Percentiles rank a stretch among this genome's conserved stretches.
Evolutionary conservation across 1,140 invertebrate species (phyloP).

Genomic region (Drosophila kikkawai): DNA sequence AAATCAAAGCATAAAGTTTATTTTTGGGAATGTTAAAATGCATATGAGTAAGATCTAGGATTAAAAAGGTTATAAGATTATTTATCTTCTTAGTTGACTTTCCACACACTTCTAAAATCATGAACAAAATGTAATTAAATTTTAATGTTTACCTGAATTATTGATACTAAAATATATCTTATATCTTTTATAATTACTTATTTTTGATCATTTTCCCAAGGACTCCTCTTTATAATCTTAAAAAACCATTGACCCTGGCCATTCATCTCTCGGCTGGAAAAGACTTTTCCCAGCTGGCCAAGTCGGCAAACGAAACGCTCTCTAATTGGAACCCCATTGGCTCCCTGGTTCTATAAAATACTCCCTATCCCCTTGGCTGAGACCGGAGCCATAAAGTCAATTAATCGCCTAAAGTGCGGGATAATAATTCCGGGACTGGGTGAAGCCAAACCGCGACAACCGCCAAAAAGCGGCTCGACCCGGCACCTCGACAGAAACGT

Average conservation of each 20-base stretch:
- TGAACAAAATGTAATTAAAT: not conserved
- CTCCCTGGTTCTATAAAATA: slow-evolving; percentile 20
- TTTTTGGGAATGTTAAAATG: not conserved
- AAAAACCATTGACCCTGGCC: not conserved
- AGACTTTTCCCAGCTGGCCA: slow-evolving; percentile 43
- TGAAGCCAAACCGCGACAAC: slow-evolving; percentile 81
- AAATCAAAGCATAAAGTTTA: slow-evolving; percentile 1
- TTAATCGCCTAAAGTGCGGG: slow-evolving; percentile 78
- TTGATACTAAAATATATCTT: not conserved
- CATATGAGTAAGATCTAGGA: not conserved
- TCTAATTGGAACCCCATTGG: slow-evolving; percentile 77
- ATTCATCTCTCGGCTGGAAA: slow-evolving; percentile 26
- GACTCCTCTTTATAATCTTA: not conserved
- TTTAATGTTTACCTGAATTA: not conserved
- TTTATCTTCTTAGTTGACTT: too few relatives aligned
- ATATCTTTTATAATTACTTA: not conserved
- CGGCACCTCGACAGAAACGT: slow-evolving; percentile 63
- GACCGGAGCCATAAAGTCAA: slow-evolving; percentile 67
- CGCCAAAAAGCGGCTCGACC: slow-evolving; percentile 73
- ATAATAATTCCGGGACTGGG: slow-evolving; percentile 64
- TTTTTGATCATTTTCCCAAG: not conserved
- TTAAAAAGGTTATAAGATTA: not conserved
- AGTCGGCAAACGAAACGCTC: slow-evolving; percentile 22
- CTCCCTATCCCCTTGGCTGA: not conserved
- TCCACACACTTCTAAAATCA: too few relatives aligned